Evolutionary conservation across 1,140 invertebrate genomes (phyloP).

Genomic region (Polypedilum pembai): DNA sequence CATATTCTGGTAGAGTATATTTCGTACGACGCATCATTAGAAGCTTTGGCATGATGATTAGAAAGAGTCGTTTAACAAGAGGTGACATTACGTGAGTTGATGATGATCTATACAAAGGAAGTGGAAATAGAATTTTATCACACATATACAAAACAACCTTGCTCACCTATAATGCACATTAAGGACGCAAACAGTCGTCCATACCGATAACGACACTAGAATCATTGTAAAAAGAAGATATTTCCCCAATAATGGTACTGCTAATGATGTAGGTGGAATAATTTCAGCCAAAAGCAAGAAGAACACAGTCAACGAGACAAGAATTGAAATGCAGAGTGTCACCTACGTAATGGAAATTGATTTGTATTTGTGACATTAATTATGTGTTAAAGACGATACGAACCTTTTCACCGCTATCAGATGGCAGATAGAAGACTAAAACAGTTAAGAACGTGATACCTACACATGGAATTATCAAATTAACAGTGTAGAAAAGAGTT

Average conservation of each 20-base stretch:
- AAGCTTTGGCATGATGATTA: slow-evolving; percentile 79
- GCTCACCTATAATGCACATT: slow-evolving; percentile 95
- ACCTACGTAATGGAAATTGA: slow-evolving; percentile 47
- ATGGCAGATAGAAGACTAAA: slow-evolving; percentile 91
- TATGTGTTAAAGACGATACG: slow-evolving; percentile 35
- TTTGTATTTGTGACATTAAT: background rate
- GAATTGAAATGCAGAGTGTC: slow-evolving; percentile 93
- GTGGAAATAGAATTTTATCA: slow-evolving; percentile 31
- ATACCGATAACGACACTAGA: slow-evolving; percentile 90
- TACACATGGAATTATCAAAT: slow-evolving; percentile 83
- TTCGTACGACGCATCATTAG: slow-evolving; percentile 82
- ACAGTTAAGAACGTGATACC: slow-evolving; percentile 90
- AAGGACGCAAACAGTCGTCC: slow-evolving; percentile 92
- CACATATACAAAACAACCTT: background rate
- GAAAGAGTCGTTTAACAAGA: slow-evolving; percentile 77
- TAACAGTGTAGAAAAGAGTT: slow-evolving; percentile 87
- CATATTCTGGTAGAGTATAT: slow-evolving; percentile 72
- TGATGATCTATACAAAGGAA: slow-evolving; percentile 62
- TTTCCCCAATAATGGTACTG: slow-evolving; percentile 94
- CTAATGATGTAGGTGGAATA: slow-evolving; percentile 93
- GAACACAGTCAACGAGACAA: slow-evolving; percentile 96
- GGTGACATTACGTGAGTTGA: slow-evolving; percentile 94
- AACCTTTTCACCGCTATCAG: slow-evolving; percentile 91
- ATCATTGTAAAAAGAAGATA: slow-evolving; percentile 97
- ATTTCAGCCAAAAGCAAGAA: slow-evolving; percentile 95